phyloP scores from a whole-genome alignment of 2,113 vertebrate genomes.

The Indicator indicator region DNA sequence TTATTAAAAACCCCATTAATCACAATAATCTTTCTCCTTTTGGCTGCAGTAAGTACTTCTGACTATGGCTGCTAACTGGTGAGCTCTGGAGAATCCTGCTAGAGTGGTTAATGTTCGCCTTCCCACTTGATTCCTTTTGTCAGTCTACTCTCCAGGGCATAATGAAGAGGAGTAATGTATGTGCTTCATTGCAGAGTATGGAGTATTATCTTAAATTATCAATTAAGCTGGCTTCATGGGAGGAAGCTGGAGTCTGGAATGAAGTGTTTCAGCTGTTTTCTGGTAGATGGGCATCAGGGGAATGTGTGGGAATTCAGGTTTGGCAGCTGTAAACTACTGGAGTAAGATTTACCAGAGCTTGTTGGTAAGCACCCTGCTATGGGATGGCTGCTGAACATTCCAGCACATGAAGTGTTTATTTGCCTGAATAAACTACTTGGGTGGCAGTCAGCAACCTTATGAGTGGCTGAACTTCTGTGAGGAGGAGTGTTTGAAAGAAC shows the following conservation, averaged over 20 bases:
- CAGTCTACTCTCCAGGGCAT: neutral
- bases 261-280: neutral
- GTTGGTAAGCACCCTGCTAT: neutral
- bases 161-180: neutral
- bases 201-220: neutral
- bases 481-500: neutral
- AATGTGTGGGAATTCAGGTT: neutral
- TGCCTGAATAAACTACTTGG: neutral
- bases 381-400: neutral
- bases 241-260: neutral
- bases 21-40: neutral
- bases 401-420: neutral
- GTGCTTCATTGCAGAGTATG: neutral
- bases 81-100: neutral
- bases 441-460: fast-evolving
- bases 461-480: neutral
- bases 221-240: neutral
- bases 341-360: neutral
- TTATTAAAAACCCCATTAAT: neutral
- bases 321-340: neutral
- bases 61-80: neutral
- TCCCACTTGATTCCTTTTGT: neutral
- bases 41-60: neutral
- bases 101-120: fast-evolving
- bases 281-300: neutral